Evolutionary conservation across 2,888 invertebrate genomes (phyloP).

Genomic region (Amphipyra berbera): DNA sequence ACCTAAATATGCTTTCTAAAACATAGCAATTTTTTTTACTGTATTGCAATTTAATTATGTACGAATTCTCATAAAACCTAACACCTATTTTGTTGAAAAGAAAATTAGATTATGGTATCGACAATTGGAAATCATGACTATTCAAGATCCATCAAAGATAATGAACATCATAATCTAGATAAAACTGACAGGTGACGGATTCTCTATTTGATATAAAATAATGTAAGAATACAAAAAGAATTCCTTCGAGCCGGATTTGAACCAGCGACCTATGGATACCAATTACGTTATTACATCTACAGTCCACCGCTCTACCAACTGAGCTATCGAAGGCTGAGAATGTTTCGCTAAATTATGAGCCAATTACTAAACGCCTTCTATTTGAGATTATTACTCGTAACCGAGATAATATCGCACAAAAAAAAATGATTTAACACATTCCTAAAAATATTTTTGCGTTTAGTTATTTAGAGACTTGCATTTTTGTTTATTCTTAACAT

Average conservation of each 20-base stretch:
- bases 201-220: slow-evolving; percentile 6
- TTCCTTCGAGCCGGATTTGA: slow-evolving; percentile 90
- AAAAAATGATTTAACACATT: no score
- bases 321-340: slow-evolving; percentile 87
- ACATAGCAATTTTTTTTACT: no score
- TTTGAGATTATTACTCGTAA: not conserved
- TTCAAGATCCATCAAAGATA: no score
- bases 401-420: no score
- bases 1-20: no score
- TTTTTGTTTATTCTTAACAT: no score
- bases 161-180: no score
- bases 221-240: slow-evolving; percentile 49
- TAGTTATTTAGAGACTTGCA: no score
- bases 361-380: not conserved
- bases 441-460: no score
- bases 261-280: slow-evolving; percentile 90
- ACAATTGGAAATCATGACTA: no score
- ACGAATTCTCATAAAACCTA: no score
- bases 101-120: not conserved
- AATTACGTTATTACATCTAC: slow-evolving; percentile 73
- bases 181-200: not conserved
- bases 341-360: slow-evolving; percentile 49
- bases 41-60: no score
- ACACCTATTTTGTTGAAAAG: slow-evolving; percentile 19
- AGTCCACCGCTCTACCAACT: slow-evolving; percentile 91